Evolutionary conservation across 2,797 vertebrate genomes (phyloP).

Genomic region (Lophius americanus): DNA sequence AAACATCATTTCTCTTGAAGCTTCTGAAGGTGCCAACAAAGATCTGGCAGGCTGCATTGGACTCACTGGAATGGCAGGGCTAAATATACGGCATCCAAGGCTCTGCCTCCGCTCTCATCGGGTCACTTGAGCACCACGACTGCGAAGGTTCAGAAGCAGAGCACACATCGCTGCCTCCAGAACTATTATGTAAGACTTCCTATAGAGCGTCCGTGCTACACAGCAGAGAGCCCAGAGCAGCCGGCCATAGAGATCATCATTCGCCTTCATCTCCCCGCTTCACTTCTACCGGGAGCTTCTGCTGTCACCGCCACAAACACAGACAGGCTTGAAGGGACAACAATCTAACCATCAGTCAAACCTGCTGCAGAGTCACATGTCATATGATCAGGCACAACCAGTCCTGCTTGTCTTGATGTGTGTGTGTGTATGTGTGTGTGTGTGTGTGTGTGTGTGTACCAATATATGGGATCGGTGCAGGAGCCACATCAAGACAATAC

Average conservation of each 20-base stretch:
- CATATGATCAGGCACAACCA: slow-evolving; percentile 36
- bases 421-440: slow-evolving; percentile 1
- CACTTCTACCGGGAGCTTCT: no score
- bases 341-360: background rate
- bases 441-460: slow-evolving; percentile 1
- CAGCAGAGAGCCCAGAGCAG: slow-evolving; percentile 12
- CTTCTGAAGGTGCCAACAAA: slow-evolving; percentile 19
- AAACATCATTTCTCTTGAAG: slow-evolving; percentile 4
- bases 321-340: no score
- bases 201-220: slow-evolving; percentile 29
- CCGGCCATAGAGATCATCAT: background rate
- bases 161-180: slow-evolving; percentile 14
- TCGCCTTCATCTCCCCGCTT: no score
- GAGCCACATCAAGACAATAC: no score
- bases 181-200: slow-evolving; percentile 62
- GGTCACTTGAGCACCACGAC: background rate
- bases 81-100: slow-evolving; percentile 67
- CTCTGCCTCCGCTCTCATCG: no score
- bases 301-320: background rate
- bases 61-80: slow-evolving; percentile 56
- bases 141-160: no score
- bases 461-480: no score
- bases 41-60: slow-evolving; percentile 29
- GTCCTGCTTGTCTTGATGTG: background rate
- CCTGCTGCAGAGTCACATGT: slow-evolving; percentile 43